These are phyloP conservation scores for Gisinianus flammeolus DNA, from an alignment of 2,888 invertebrate species.

Conservation along the genomic window DNA sequence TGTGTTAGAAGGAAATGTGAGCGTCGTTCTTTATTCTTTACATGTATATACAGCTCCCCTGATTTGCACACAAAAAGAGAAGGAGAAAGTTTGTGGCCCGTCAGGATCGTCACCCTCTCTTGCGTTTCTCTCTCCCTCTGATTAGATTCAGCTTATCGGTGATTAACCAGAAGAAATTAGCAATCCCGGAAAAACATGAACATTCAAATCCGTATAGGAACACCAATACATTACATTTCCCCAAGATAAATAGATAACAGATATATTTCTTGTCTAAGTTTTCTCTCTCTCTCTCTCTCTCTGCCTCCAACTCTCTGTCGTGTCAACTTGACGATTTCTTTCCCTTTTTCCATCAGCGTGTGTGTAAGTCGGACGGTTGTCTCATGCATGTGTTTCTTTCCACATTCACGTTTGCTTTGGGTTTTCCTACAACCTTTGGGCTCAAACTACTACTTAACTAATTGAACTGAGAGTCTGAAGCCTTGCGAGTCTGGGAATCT, in stretches of 20 bases:
- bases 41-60: no score
- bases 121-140: slow-evolving; percentile 7
- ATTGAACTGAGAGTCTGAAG: slow-evolving; percentile 25
- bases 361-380: no score
- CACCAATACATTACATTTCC: background rate
- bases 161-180: slow-evolving; percentile 47
- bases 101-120: background rate
- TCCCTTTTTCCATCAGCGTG: background rate
- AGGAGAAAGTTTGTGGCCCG: no score
- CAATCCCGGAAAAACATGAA: background rate
- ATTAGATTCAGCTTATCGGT: slow-evolving; percentile 44
- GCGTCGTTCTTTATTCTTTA: no score
- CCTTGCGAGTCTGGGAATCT: background rate
- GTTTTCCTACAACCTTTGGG: slow-evolving; percentile 13
- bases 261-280: background rate
- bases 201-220: background rate
- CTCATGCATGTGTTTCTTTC: background rate
- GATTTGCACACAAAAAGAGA: no score
- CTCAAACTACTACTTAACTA: slow-evolving; percentile 43
- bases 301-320: slow-evolving; percentile 20
- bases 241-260: slow-evolving; percentile 8
- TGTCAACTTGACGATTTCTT: slow-evolving; percentile 23
- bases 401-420: no score
- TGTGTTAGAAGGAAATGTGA: no score
- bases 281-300: background rate